Evolutionary conservation across 2,888 invertebrate species (phyloP), one percentile per base, ranked within the genome.

Genomic region (Campoplex capitator): DNA sequence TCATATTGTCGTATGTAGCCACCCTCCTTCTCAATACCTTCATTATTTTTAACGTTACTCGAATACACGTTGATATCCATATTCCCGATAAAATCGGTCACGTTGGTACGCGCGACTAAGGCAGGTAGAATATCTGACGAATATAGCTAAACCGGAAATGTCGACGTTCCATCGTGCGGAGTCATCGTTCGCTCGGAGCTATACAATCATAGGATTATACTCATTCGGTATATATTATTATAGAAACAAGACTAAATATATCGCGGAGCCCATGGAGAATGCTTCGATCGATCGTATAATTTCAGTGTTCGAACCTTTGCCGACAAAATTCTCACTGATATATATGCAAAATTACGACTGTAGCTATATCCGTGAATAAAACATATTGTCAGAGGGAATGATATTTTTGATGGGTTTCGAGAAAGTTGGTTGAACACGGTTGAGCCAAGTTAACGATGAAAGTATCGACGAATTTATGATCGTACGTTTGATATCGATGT

Each of bases 111-210:
- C 18, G 13, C 45, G 65, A 3, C 13, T 16, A 6, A 35, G 28
- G 32, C 7, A 35, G n/a, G 51, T 56, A 32, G 32, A 54, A 38
- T 48, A 18, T 13, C 23, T 71, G 71, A 84, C 75, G 71, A 76
- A 80, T 80, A 86, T 84, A 81, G 76, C 62, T 54, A 16, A 62
- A 70, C 81, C 76, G 81, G 78, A 84, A 82, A 77, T 73, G 67
- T 84, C 80, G 84, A 80, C 76, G 76, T 65, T 23, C 62, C 73
- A 23, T 82, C 51, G 58, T 58, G 62, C 28, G 23, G 38, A 51
- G 58, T 54, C 42, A 42, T 70, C 35, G 45, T n/a, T 62, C 73
- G 67, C 38, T 65, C 56, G 56, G 16, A 35, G 18, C 73, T 51
- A 18, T 35, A 56, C 67, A 77, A 62, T 58, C 48, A 76, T 62